Conservation (phyloP, 2,113 vertebrate genomes). For the Paracanthobrama guichenoti region DNA sequence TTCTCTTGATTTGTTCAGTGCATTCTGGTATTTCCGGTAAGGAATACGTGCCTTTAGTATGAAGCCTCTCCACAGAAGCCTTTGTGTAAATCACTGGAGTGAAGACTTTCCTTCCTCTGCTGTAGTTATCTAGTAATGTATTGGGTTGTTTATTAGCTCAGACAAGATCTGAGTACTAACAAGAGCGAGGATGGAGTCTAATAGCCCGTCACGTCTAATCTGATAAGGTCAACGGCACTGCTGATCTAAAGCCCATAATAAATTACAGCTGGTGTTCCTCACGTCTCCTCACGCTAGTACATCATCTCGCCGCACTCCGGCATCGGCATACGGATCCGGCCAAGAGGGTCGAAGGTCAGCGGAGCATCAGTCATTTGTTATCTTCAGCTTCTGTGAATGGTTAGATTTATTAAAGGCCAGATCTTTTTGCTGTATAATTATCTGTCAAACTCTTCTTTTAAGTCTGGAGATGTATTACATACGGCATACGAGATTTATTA, state of each 20-base stretch:
- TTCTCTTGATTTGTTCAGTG: not conserved
- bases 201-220: constrained; percentile 8
- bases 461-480: too few species aligned
- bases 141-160: constrained; percentile 31
- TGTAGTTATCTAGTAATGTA: not conserved
- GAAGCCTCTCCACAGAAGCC: not conserved
- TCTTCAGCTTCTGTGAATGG: not conserved
- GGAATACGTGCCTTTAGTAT: not conserved
- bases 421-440: not conserved
- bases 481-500: not conserved
- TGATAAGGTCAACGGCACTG: constrained; percentile 31
- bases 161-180: constrained; percentile 40
- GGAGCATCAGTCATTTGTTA: constrained; percentile 29
- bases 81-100: constrained; percentile 18
- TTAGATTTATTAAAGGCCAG: constrained; percentile 8
- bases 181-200: not conserved
- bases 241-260: constrained; percentile 34
- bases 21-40: not conserved
- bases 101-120: not conserved
- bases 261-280: constrained; percentile 12
- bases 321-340: constrained; percentile 3
- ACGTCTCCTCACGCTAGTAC: not conserved
- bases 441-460: too few species aligned
- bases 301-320: not conserved
- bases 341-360: constrained; percentile 25